Evolutionary conservation across 2,113 vertebrate genomes (phyloP).

Genomic region (Lepidothrix coronata): DNA sequence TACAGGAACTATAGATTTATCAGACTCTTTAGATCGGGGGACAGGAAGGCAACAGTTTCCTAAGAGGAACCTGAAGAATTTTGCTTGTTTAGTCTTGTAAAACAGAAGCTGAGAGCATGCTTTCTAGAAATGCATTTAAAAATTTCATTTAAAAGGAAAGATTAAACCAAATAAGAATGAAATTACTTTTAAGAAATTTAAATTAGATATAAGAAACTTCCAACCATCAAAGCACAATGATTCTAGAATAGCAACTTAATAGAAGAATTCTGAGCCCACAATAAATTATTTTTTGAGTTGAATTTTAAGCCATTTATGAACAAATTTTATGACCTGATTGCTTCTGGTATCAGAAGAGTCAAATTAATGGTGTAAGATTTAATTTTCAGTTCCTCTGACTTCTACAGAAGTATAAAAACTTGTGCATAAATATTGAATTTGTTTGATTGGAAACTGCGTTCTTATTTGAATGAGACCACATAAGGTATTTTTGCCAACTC

Average conservation of each 20-base stretch:
- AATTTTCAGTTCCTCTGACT: not conserved
- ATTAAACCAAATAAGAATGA: not conserved
- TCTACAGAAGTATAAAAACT: not conserved
- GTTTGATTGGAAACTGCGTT: not conserved
- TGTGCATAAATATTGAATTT: not conserved
- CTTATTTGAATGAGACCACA: not conserved
- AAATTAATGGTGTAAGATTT: not conserved
- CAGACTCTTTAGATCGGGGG: not conserved
- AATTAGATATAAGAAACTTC: not conserved
- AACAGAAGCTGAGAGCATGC: not conserved
- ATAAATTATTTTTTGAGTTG: not conserved
- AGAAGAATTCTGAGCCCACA: not conserved
- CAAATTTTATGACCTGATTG: not conserved
- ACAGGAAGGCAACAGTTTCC: not conserved
- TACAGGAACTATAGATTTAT: not conserved
- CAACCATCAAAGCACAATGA: not conserved
- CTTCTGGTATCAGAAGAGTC: not conserved
- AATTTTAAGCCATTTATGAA: not conserved
- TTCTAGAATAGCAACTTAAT: not conserved
- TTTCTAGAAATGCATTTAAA: not conserved
- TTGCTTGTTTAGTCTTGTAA: not conserved
- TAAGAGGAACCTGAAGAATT: not conserved
- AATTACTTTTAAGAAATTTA: not conserved
- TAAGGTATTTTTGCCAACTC: not conserved
- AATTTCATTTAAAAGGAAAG: not conserved